Base-by-base conservation (phyloP, 2,113 vertebrate genomes). In the Panthera leo region DNA sequence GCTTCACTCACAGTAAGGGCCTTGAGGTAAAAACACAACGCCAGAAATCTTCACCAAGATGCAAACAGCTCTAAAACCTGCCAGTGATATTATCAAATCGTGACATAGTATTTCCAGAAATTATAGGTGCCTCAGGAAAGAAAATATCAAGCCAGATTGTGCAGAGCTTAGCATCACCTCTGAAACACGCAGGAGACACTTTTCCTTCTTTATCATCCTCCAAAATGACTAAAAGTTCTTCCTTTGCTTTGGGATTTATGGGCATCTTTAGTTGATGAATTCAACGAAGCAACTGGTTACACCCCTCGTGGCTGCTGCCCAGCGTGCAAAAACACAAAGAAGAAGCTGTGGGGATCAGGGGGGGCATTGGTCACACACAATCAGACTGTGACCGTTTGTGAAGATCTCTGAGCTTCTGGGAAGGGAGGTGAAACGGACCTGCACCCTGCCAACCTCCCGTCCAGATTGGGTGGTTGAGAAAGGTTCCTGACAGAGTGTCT, bases 111-210 rank as follows among this genome's bases (percentile, higher is more conserved):
- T 23, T 36, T 63, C 13, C 75, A 76, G 42, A 68, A 90, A 71
- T 0, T 39, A 65, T 27, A 19, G 0, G 5, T 70, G 5, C 6
- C 2, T 0, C 18, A 2, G 80, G 0, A 63, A 8, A 45, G 0
- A 19, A 83, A 39, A 3, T 25, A 12, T 23, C 0, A 0, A 0
- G 2, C 5, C n/a, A 63, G 29, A 51, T 61, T 23, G 90, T 65
- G 45, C n/a, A 75, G 8, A 96, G 88, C 31, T 36, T 27, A 0
- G 91, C 87, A 19, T 94, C 96, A 97, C 96, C 95, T 94, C 97
- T 79, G 94, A 61, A 36, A 94, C 91, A 12, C 0, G 3, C n/a
- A 25, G 25, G 12, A 5, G 67, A 21, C 53, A 8, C 5, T 0
- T 5, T 19, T 95, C 21, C 45, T 87, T 7, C 42, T 76, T 45